Evolutionary conservation across 37 sponge, comb jelly and placozoan genomes (phyloP).

Genomic region (Oopsacas minuta): DNA sequence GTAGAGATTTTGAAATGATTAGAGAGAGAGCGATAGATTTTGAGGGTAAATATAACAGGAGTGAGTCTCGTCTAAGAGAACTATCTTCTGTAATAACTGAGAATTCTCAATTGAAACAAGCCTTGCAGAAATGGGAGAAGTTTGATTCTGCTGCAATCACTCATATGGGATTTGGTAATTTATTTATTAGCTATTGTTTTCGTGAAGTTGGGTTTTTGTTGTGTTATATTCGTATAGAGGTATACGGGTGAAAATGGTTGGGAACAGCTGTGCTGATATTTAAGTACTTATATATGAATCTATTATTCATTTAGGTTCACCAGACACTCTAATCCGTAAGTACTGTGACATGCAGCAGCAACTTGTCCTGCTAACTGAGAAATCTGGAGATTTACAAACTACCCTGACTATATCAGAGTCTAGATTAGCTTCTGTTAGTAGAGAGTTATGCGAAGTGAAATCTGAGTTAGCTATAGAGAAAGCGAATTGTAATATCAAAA

Average conservation of each 20-base stretch:
- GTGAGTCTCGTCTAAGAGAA: neutral
- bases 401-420: neutral
- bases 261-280: too few species aligned
- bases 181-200: too few species aligned
- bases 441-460: neutral
- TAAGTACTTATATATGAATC: neutral
- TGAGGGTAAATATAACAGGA: neutral
- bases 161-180: slow-evolving; percentile 16
- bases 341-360: slow-evolving; percentile 17
- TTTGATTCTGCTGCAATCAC: slow-evolving; percentile 13
- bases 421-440: neutral
- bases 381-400: neutral
- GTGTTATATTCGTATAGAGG: too few species aligned
- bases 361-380: neutral
- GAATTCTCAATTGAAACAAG: slow-evolving; percentile 11
- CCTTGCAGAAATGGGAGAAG: slow-evolving; percentile 8
- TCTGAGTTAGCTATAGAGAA: neutral
- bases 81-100: neutral
- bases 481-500: neutral
- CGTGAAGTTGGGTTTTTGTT: too few species aligned
- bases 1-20: neutral
- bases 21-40: neutral
- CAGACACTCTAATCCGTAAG: slow-evolving; percentile 10
- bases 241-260: too few species aligned
- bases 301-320: neutral